These are phyloP conservation scores for Cabera pusaria DNA, from an alignment of 2,888 invertebrate genomes.

Conservation along the genomic window DNA sequence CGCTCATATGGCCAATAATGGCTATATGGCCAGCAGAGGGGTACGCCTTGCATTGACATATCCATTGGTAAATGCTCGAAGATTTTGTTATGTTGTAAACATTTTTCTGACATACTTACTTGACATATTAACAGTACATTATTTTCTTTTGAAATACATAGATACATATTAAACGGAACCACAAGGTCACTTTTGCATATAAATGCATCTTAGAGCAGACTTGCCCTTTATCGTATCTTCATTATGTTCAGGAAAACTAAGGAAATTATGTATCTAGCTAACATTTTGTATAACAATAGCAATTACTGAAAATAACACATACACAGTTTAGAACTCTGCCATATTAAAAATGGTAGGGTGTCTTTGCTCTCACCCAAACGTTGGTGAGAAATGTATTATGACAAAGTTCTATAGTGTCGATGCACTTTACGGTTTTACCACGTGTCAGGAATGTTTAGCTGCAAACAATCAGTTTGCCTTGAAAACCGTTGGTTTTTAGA, in stretches of 20 bases:
- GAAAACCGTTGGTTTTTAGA: constrained; percentile 21
- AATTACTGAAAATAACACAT: neutral
- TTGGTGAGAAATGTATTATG: neutral
- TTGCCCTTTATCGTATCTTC: neutral
- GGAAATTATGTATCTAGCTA: constrained; percentile 18
- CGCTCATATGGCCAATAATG: too few species aligned
- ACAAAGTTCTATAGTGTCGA: neutral
- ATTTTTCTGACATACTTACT: too few species aligned
- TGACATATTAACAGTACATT: too few species aligned
- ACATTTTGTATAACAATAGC: constrained; percentile 24
- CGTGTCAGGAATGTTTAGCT: constrained; percentile 11
- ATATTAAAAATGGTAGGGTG: neutral
- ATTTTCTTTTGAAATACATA: too few species aligned
- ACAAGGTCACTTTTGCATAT: constrained; percentile 14
- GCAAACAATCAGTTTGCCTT: constrained; percentile 12
- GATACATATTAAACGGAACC: too few species aligned
- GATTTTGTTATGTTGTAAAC: too few species aligned
- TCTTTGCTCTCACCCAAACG: too few species aligned
- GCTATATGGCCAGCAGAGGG: too few species aligned
- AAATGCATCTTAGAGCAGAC: constrained; percentile 1
- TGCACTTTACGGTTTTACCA: neutral
- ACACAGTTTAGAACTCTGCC: neutral
- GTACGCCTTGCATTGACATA: too few species aligned
- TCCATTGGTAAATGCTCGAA: too few species aligned
- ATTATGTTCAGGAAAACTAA: constrained; percentile 9